A percentile compares a stretch with the other conserved stretches of the same genome.
Evolutionary conservation across 1,140 invertebrate genomes (phyloP).

Genomic region (Battus philenor): DNA sequence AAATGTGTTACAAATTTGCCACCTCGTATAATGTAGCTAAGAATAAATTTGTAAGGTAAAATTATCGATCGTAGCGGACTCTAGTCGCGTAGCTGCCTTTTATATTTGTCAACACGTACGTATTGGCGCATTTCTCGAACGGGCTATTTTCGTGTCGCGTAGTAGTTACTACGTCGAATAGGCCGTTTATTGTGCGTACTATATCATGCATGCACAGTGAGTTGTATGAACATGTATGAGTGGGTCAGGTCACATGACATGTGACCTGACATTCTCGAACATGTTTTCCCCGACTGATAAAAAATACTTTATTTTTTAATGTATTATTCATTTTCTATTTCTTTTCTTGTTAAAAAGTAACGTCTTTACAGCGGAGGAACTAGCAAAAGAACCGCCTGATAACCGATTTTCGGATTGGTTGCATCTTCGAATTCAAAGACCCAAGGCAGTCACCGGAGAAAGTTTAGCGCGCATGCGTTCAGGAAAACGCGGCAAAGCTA

Average conservation of each 20-base stretch:
- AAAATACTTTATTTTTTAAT: too few relatives aligned
- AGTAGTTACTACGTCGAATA: slow-evolving; percentile 33
- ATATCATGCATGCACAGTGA: too few relatives aligned
- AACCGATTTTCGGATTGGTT: slow-evolving; percentile 68
- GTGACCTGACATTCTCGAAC: slow-evolving; percentile 4
- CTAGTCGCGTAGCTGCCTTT: slow-evolving; percentile 19
- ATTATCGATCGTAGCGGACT: slow-evolving; percentile 13
- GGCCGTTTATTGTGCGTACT: not conserved
- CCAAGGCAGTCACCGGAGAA: slow-evolving; percentile 30
- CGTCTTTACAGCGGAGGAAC: slow-evolving; percentile 59
- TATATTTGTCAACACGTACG: slow-evolving; percentile 39
- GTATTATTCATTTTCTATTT: too few relatives aligned
- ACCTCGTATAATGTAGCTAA: too few relatives aligned
- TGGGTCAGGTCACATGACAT: too few relatives aligned
- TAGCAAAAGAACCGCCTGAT: slow-evolving; percentile 61
- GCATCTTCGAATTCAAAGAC: slow-evolving; percentile 54
- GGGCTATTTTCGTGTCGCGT: slow-evolving; percentile 39
- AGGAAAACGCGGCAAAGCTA: slow-evolving; percentile 47
- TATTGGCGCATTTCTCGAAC: slow-evolving; percentile 25
- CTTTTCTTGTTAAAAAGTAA: too few relatives aligned
- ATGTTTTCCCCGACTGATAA: not conserved
- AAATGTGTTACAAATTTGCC: too few relatives aligned
- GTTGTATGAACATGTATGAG: too few relatives aligned
- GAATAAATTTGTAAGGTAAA: slow-evolving; percentile 11
- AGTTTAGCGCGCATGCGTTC: slow-evolving; percentile 47